Evolutionary conservation across 37 sponge, comb jelly and placozoan species (phyloP), one percentile per base, ranked within the genome.

Genomic region (Eunapius fragilis): DNA sequence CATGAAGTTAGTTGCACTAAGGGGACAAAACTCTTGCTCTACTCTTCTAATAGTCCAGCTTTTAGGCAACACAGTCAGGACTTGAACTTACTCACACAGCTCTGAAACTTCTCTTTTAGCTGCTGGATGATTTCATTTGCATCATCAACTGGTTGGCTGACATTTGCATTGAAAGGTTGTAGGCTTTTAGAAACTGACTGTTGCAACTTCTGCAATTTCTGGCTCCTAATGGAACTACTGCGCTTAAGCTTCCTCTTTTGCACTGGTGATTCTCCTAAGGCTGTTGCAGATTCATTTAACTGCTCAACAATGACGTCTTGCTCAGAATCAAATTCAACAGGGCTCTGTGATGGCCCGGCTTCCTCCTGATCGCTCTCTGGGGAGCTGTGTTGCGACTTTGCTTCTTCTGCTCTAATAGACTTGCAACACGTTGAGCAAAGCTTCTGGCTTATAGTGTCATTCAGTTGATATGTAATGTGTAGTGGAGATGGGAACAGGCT

Each of bases 51-150:
- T 41, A 32, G 36, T 68, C 83, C 83, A 82, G 67, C 83, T 82
- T 71, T 82, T 70, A 34, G 83, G 83, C 25, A 82, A 37, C 12
- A 82, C 37, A 71, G 83, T 71, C 37, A 82, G 72, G 70, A 82
- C 70, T 71, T 69, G 71, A 37, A 82, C 34, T 71, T 82, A 26
- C 34, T 82, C 72, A 82, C 58, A 58, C 58, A 58, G 28, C 3
- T 34, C 5, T 82, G 83, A 82, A 82, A 82, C 72, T 31, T 82
- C 70, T 82, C 83, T 71, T 82, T 82, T 25, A 82, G 37, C 37
- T 70, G 83, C 31, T 70, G 31, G 27, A 82, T 82, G 24, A 82
- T 82, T 82, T 82, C 73, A 28, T 36, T 24, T 45, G 28, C 83
- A 71, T 82, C 83, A 58, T 19, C 14, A 58, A 58, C 58, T 58